A percentile compares a stretch with the other conserved stretches of the same genome.
Conservation (phyloP, 2,888 invertebrate genomes). For the Protula sp. region DNA sequence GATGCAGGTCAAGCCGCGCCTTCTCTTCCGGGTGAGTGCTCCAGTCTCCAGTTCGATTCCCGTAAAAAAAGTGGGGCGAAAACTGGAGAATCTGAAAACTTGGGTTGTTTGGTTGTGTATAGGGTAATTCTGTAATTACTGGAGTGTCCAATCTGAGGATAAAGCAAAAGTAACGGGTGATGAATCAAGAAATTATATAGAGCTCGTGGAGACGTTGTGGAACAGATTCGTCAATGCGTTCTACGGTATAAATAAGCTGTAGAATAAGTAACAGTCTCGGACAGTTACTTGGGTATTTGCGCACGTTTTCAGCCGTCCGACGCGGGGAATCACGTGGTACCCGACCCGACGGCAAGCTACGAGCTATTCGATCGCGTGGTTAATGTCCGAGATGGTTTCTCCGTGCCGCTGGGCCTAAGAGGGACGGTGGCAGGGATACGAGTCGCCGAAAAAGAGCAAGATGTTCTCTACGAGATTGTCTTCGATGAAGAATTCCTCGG, state of each 20-base stretch:
- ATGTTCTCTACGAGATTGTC: conserved; percentile 69
- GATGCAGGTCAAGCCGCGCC: conserved; percentile 74
- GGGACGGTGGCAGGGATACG: conserved; percentile 75
- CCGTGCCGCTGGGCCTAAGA: conserved; percentile 74
- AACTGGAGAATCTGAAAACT: no score
- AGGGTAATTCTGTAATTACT: no score
- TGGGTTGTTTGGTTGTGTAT: no score
- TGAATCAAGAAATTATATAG: no score
- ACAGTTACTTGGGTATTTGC: no score
- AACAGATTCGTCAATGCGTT: no score
- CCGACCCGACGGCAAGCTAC: conserved; percentile 67
- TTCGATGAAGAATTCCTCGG: conserved; percentile 74
- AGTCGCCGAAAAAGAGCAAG: conserved; percentile 53
- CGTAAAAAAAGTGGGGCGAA: background rate
- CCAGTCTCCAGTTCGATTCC: no score
- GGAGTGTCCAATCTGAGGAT: no score
- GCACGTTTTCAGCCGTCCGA: conserved; percentile 42
- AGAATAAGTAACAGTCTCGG: no score
- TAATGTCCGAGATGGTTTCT: conserved; percentile 67
- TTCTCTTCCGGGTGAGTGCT: conserved; percentile 66
- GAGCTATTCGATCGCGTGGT: conserved; percentile 79
- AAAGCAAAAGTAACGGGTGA: no score
- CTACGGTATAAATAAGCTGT: no score
- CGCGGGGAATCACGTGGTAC: conserved; percentile 49
- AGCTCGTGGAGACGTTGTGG: no score